Percentiles rank a stretch among this genome's conserved stretches.
Evolutionary conservation across 2,888 invertebrate species (phyloP).

Genomic region (Caenorhabditis doughertyi): DNA sequence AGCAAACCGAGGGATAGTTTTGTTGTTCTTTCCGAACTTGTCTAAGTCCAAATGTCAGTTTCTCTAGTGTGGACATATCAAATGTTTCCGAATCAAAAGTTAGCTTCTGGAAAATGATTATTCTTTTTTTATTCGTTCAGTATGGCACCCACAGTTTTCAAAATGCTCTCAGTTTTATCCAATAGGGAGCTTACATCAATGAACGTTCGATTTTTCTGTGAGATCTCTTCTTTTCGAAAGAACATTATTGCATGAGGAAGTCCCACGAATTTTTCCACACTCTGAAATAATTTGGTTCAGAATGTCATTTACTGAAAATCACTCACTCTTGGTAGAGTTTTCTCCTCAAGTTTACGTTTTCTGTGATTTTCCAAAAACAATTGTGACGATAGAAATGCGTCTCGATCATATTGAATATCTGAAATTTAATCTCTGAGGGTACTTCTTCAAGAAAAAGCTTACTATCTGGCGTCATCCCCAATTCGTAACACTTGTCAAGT

Average conservation of each 20-base stretch:
- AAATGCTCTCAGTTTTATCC: neutral
- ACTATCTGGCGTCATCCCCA: constrained; percentile 52
- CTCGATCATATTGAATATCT: constrained; percentile 51
- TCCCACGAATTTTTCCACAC: constrained; percentile 33
- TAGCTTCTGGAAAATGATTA: neutral
- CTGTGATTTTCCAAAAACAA: constrained; percentile 29
- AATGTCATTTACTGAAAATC: neutral
- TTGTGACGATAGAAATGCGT: constrained; percentile 25
- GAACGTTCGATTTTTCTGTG: constrained; percentile 2
- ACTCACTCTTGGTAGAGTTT: constrained; percentile 18
- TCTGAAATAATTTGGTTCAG: neutral
- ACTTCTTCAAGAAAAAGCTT: neutral
- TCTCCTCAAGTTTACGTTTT: constrained; percentile 4
- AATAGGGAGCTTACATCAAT: constrained; percentile 29
- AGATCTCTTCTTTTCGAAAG: neutral
- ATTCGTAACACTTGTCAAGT: constrained; percentile 24
- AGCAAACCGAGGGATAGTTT: neutral
- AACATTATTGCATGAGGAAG: constrained; percentile 23
- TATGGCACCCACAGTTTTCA: neutral
- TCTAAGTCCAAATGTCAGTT: constrained; percentile 40
- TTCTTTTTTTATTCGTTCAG: neutral
- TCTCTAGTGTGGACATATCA: constrained; percentile 20
- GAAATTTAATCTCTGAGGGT: neutral
- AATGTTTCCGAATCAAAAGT: neutral
- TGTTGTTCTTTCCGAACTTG: constrained; percentile 10